Conservation (phyloP, 1,140 invertebrate genomes). For the Calliphora vicina region DNA sequence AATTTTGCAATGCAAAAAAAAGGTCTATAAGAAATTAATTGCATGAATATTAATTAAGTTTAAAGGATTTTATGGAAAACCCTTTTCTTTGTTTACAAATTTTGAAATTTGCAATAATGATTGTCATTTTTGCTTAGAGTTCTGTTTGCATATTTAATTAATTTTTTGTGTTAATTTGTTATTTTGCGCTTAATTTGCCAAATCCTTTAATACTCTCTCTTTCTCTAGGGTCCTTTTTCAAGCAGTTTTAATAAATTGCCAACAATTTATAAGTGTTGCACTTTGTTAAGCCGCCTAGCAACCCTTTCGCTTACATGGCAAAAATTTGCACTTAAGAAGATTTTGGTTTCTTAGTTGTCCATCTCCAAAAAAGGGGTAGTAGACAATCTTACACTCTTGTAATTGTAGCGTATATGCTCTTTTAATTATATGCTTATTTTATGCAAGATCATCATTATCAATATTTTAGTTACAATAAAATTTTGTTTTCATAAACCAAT, state of each 20-base stretch:
- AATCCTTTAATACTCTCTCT: not conserved
- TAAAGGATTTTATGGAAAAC: not conserved
- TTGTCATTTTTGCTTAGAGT: not conserved
- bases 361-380: too few species aligned
- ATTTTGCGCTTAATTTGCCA: not conserved
- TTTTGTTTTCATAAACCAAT: too few species aligned
- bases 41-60: conserved; percentile 25
- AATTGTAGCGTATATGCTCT: not conserved
- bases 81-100: not conserved
- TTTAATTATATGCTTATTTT: not conserved
- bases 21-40: not conserved
- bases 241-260: not conserved
- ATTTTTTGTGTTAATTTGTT: conserved; percentile 14
- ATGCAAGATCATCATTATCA: not conserved
- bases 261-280: not conserved
- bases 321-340: not conserved
- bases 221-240: not conserved
- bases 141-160: conserved; percentile 18
- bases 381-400: too few species aligned
- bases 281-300: not conserved
- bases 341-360: not conserved
- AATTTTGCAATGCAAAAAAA: not conserved
- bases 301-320: not conserved
- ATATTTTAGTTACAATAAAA: not conserved
- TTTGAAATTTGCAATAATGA: not conserved